Evolutionary conservation across 1,140 invertebrate genomes (phyloP).

Genomic region (Platorchestia sp.): DNA sequence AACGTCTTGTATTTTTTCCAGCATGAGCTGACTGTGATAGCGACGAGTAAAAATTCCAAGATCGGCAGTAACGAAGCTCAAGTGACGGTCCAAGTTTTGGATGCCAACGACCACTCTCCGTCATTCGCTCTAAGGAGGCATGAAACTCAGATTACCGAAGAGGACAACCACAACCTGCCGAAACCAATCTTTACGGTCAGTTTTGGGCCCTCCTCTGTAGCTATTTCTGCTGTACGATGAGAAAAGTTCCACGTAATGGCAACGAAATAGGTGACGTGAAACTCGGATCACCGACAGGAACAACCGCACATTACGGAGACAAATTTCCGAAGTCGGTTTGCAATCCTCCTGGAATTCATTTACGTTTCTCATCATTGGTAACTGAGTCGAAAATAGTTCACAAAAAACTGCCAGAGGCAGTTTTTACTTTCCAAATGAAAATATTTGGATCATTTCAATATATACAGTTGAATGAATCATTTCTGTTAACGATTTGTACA

Average conservation of each 20-base stretch:
- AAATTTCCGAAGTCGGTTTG: not conserved
- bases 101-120: conserved; percentile 58
- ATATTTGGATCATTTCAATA: too few species aligned
- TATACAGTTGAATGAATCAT: too few species aligned
- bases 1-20: not conserved
- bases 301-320: not conserved
- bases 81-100: conserved; percentile 50
- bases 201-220: not conserved
- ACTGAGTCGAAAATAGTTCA: not conserved
- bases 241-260: not conserved
- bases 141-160: conserved; percentile 55
- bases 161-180: conserved; percentile 30
- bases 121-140: conserved; percentile 31
- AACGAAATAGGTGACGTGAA: not conserved
- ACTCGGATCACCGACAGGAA: not conserved
- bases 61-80: conserved; percentile 56
- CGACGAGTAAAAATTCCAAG: not conserved
- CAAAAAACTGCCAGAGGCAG: not conserved
- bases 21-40: not conserved
- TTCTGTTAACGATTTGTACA: too few species aligned
- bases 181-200: conserved; percentile 35
- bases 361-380: not conserved
- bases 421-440: not conserved
- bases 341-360: not conserved
- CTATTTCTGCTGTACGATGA: not conserved